Conservation (phyloP, 2,888 invertebrate species). For the Sarcophaga caerulescens region DNA sequence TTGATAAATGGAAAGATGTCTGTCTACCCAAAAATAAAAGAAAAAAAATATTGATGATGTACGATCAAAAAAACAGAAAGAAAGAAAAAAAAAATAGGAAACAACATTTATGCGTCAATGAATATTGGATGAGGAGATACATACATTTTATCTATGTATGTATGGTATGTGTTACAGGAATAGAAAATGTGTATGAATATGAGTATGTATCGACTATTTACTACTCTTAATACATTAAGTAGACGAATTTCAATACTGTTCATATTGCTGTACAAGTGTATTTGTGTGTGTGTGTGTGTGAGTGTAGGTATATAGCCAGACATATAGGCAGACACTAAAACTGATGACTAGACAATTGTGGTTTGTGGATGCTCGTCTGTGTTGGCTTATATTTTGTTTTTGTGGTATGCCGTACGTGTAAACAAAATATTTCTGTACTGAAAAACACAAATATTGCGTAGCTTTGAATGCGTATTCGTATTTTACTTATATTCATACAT, state of each 20-base stretch:
- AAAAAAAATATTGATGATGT: slow-evolving; percentile 47
- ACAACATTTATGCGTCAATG: slow-evolving; percentile 46
- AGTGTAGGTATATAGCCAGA: slow-evolving; percentile 12
- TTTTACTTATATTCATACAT: neutral
- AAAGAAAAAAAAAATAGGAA: neutral
- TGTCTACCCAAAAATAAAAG: slow-evolving; percentile 7
- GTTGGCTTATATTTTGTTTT: neutral
- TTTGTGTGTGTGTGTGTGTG: neutral
- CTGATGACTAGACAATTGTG: slow-evolving; percentile 63
- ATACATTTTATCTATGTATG: neutral
- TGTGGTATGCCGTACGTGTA: neutral
- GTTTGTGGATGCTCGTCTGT: neutral
- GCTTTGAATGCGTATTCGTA: neutral
- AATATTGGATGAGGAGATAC: slow-evolving; percentile 23
- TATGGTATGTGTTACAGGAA: neutral
- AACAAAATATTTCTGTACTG: neutral
- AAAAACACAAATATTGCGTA: too few species aligned
- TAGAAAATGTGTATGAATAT: neutral
- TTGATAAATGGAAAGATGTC: slow-evolving; percentile 49
- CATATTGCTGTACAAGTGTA: neutral
- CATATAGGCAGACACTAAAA: slow-evolving; percentile 47
- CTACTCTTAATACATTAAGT: slow-evolving; percentile 9
- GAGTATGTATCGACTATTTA: neutral
- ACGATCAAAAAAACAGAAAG: neutral
- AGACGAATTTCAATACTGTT: neutral